These are phyloP conservation scores for Fregetta grallaria DNA, from an alignment of 2,113 vertebrate species.

Conservation along the genomic window DNA sequence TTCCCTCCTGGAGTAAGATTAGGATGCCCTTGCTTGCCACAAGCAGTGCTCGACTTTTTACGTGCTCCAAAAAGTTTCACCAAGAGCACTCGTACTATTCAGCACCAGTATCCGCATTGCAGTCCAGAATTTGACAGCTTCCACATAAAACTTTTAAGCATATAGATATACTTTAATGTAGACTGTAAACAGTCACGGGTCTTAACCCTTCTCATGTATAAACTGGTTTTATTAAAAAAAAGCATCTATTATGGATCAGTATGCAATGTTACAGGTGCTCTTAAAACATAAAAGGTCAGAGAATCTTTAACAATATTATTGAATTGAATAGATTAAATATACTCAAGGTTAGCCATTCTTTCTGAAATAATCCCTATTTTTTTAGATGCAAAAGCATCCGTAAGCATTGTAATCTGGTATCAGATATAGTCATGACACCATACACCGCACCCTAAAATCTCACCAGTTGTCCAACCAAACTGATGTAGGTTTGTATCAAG, in stretches of 20 bases:
- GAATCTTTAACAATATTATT: neutral
- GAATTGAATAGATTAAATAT: neutral
- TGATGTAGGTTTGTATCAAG: neutral
- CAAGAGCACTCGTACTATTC: neutral
- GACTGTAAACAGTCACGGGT: too few species aligned
- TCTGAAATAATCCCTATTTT: neutral
- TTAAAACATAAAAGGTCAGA: neutral
- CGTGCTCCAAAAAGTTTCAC: neutral
- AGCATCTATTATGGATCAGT: neutral
- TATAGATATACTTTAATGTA: neutral
- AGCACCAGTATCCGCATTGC: neutral
- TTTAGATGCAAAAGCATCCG: neutral
- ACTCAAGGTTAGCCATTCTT: neutral
- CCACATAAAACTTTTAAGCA: neutral
- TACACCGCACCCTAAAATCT: neutral
- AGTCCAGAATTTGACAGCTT: neutral
- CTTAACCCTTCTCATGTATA: neutral
- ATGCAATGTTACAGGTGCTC: neutral
- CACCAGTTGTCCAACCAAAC: neutral
- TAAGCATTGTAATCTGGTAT: rapidly evolving
- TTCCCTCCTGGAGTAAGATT: neutral
- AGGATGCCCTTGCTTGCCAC: neutral
- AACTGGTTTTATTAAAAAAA: neutral
- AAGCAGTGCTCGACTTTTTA: neutral
- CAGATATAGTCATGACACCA: neutral